Base-by-base conservation (phyloP, 2,888 invertebrate species). In the Trichopoda pennipes region DNA sequence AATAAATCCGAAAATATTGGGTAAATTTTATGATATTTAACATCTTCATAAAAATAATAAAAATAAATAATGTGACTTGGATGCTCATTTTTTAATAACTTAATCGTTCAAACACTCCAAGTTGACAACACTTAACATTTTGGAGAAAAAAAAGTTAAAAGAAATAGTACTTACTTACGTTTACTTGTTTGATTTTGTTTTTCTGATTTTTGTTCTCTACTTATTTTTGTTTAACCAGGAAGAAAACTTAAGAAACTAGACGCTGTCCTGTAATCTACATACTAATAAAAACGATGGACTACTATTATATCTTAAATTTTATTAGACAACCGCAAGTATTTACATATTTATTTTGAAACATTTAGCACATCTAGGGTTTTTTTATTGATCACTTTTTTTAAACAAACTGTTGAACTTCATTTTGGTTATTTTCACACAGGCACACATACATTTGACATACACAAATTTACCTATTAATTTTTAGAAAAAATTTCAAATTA, bases 221-320 rank as follows among this genome's bases (percentile, higher is more conserved):
- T 75, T 58, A 66, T 56, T 58, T 51, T 76, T 68, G 58, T 68
- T 53, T 68, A 78, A 82, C 69, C 82, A 82, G 82, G 82, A 82
- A 82, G 75, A 75, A 82, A 76, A 76, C 44, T 56, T 51, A 68
- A 82, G 72, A 68, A 70, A 55, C 35, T 76, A 66, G 70, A 75
- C 35, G 55, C 75, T 72, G 78, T 79, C 75, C 79, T 79, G 55
- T 49, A 63, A 17, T 75, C 21, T 16, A 44, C 14, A 55, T 38
- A 49, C 6, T 7, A 12, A 61, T 53, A 21, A 3, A 44, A 19
- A 32, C n/a, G 9, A 49, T 4, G n/a, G 12, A 58, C 38, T 17
- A 19, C 66, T 66, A 16, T n/a, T 23, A n/a, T 19, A 47, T 7
- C n/a, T 44, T 16, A 44, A 16, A 44, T n/a, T 12, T n/a, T 44